phyloP scores from a whole-genome alignment of 2,113 vertebrate genomes.

The Alligator sinensis region DNA sequence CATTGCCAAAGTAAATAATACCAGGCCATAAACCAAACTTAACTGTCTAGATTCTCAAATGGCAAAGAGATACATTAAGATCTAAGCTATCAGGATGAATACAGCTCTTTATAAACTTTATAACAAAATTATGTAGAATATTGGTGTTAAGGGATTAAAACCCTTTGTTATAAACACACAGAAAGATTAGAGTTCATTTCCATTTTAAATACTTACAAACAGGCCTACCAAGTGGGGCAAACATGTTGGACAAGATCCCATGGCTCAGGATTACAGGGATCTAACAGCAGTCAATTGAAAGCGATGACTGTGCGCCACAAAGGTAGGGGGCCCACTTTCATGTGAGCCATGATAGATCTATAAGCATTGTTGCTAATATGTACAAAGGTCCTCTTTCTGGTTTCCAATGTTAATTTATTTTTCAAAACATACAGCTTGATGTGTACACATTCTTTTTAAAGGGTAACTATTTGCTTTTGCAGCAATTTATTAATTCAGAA shows the following conservation, averaged over 20 bases:
- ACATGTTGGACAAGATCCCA: constrained; percentile 66
- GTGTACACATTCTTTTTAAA: neutral
- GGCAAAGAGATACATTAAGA: neutral
- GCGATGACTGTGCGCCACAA: constrained; percentile 56
- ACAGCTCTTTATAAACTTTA: constrained; percentile 11
- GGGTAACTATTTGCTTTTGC: constrained; percentile 2
- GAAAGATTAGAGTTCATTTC: constrained; percentile 65
- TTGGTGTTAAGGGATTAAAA: constrained; percentile 48
- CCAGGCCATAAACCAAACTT: neutral
- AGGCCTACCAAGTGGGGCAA: constrained; percentile 61
- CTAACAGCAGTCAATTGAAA: constrained; percentile 74
- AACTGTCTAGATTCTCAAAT: neutral
- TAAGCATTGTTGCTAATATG: constrained; percentile 19
- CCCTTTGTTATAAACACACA: constrained; percentile 47
- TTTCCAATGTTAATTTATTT: neutral
- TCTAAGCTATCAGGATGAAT: neutral
- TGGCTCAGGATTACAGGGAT: constrained; percentile 68
- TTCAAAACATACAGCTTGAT: neutral
- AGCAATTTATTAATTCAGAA: neutral
- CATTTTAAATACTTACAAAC: constrained; percentile 64
- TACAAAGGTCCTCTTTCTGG: neutral
- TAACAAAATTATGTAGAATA: constrained; percentile 25
- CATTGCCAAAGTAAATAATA: neutral
- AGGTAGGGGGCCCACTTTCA: constrained; percentile 68
- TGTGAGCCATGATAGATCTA: constrained; percentile 46